These are phyloP conservation scores for Mus spretus DNA, from an alignment of 2,797 vertebrate species.

Conservation along the genomic window DNA sequence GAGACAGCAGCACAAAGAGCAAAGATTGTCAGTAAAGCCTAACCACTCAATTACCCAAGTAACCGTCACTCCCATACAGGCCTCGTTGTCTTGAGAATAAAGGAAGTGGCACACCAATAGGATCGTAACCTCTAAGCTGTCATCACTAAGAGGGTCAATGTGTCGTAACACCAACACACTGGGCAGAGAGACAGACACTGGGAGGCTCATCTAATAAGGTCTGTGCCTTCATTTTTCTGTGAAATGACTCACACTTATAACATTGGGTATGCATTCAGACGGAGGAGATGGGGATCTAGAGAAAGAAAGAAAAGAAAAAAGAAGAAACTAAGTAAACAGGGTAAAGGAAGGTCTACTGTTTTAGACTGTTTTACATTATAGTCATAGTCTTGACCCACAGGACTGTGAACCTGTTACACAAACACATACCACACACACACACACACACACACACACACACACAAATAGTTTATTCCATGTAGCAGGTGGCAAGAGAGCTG, in stretches of 20 bases:
- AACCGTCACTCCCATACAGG: slow-evolving; percentile 85
- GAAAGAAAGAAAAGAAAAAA: background rate
- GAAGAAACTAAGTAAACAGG: background rate
- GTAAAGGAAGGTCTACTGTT: background rate
- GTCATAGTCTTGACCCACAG: background rate
- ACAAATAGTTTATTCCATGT: background rate
- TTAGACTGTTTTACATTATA: background rate
- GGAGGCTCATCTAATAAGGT: slow-evolving; percentile 13
- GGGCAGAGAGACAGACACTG: slow-evolving; percentile 66
- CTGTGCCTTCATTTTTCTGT: background rate
- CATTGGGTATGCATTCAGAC: too few species aligned
- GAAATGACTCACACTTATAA: slow-evolving; percentile 38
- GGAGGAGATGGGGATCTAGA: background rate
- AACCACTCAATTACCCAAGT: slow-evolving; percentile 89
- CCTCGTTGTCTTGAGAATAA: slow-evolving; percentile 81
- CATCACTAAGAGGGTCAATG: slow-evolving; percentile 70
- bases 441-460: background rate
- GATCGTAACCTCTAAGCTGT: slow-evolving; percentile 83
- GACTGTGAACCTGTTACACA: background rate
- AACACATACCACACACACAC: background rate
- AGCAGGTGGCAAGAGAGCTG: background rate
- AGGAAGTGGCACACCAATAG: slow-evolving; percentile 89
- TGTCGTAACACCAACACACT: slow-evolving; percentile 63
- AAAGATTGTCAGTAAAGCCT: slow-evolving; percentile 77
- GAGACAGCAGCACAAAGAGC: slow-evolving; percentile 70